Evolutionary conservation across 2,888 invertebrate genomes (phyloP).

Genomic region (Anodontia alba): DNA sequence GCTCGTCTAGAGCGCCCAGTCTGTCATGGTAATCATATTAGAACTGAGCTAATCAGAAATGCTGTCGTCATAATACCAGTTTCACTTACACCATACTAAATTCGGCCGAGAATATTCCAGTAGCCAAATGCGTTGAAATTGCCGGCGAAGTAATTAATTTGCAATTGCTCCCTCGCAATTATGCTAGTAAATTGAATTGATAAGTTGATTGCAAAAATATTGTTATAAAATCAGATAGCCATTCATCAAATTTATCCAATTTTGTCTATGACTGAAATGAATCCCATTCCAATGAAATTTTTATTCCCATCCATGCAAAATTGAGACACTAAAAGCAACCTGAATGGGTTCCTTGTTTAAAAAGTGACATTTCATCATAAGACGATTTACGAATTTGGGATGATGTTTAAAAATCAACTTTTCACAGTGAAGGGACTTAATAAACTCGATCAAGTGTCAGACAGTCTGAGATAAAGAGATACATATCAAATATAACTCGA

Average conservation of each 20-base stretch:
- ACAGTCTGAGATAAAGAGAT: constrained; percentile 23
- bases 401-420: background rate
- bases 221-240: constrained; percentile 59
- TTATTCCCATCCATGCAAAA: constrained; percentile 8
- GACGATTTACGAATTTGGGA: background rate
- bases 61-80: constrained; percentile 6
- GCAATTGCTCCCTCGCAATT: constrained; percentile 60
- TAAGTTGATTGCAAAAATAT: constrained; percentile 66
- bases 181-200: constrained; percentile 61
- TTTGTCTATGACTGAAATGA: constrained; percentile 57
- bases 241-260: constrained; percentile 58
- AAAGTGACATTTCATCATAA: background rate
- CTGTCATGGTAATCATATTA: background rate
- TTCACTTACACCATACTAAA: constrained; percentile 6
- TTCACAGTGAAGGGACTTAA: constrained; percentile 6
- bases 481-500: constrained; percentile 61
- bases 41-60: constrained; percentile 8
- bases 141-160: constrained; percentile 58
- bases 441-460: constrained; percentile 10
- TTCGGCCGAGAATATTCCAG: background rate
- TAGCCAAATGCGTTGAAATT: constrained; percentile 21
- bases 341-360: background rate
- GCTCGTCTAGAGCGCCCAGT: no score
- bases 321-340: background rate
- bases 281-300: constrained; percentile 34